These are phyloP conservation scores for Eonycteris spelaea DNA, from an alignment of 2,113 vertebrate species.

Conservation along the genomic window DNA sequence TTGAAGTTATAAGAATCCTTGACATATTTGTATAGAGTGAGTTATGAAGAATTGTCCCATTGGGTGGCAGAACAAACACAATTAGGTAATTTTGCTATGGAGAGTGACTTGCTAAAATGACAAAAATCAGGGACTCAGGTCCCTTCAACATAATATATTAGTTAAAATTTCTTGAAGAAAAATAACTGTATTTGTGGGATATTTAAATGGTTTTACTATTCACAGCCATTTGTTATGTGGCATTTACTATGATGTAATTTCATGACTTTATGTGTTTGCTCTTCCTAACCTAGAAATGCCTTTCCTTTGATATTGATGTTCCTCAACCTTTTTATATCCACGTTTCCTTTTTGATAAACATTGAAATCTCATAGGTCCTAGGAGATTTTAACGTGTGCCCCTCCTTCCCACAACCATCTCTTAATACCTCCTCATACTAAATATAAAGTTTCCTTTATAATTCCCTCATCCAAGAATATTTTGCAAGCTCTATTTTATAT, in stretches of 20 bases:
- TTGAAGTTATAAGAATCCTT: constrained; percentile 21
- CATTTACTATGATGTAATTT: constrained; percentile 1
- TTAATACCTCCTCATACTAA: not conserved
- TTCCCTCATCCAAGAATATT: not conserved
- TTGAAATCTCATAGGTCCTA: not conserved
- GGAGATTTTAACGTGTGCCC: not conserved
- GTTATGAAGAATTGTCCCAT: not conserved
- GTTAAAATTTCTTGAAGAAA: constrained; percentile 39
- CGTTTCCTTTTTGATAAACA: constrained; percentile 20
- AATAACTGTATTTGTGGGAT: not conserved
- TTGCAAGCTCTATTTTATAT: not conserved
- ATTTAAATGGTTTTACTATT: constrained; percentile 26
- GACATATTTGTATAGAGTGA: not conserved
- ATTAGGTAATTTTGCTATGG: not conserved
- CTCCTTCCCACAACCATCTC: not conserved
- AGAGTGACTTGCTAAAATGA: constrained; percentile 1
- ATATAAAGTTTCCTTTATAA: not conserved
- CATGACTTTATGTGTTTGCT: constrained; percentile 15
- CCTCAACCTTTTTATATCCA: not conserved
- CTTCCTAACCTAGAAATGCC: not conserved
- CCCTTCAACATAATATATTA: not conserved
- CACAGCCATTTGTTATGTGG: not conserved
- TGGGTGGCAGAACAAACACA: not conserved
- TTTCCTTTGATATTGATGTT: not conserved
- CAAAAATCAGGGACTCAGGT: not conserved